phyloP scores from a whole-genome alignment of 64 coral and sea anemone species.

The Actinia equina region DNA sequence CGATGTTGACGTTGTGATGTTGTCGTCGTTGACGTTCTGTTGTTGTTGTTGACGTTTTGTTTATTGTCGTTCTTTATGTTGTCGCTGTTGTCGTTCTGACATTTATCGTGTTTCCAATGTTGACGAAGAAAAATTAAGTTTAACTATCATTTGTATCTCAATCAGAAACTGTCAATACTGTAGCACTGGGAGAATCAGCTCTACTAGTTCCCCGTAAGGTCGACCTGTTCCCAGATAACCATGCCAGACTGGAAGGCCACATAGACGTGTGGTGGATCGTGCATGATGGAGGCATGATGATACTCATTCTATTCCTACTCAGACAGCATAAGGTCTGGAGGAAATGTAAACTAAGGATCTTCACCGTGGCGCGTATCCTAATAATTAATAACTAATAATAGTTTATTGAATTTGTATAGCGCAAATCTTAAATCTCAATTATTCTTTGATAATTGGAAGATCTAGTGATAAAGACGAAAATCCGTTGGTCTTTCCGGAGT shows the following conservation, averaged over 20 bases:
- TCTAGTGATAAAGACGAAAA: too few relatives aligned
- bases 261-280: slow-evolving; percentile 99
- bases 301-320: slow-evolving; percentile 76
- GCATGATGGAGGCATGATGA: slow-evolving; percentile 95
- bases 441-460: too few relatives aligned
- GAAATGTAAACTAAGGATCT: slow-evolving; percentile 90
- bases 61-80: too few relatives aligned
- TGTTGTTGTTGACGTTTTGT: neutral
- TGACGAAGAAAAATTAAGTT: neutral
- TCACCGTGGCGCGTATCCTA: slow-evolving; percentile 95
- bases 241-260: slow-evolving; percentile 75
- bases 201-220: slow-evolving; percentile 73
- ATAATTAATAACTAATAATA: too few relatives aligned
- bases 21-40: neutral
- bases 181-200: slow-evolving; percentile 77
- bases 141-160: neutral
- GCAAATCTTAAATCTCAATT: too few relatives aligned
- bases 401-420: too few relatives aligned
- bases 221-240: slow-evolving; percentile 77
- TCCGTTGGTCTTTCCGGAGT: too few relatives aligned
- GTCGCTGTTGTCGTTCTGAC: neutral
- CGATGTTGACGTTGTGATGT: neutral
- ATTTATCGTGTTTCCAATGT: neutral
- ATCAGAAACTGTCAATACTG: slow-evolving; percentile 68
- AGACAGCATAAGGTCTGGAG: slow-evolving; percentile 97